These are phyloP conservation scores for Bambusicola thoracicus DNA, from an alignment of 2,113 vertebrate species.

Conservation along the genomic window DNA sequence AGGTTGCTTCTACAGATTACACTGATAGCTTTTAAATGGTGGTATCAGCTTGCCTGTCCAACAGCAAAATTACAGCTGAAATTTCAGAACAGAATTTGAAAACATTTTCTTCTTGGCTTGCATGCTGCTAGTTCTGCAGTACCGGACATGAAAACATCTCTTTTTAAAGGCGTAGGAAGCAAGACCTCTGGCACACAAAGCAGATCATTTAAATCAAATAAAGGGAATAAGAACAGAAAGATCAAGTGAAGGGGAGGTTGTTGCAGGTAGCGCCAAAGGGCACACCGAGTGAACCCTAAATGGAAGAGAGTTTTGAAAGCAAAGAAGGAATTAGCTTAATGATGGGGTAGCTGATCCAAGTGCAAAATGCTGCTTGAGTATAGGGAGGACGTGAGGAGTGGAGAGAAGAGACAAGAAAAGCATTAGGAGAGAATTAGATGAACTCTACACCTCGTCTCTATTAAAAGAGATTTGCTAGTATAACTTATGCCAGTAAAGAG, in stretches of 20 bases:
- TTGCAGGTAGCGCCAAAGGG: neutral
- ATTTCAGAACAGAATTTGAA: slow-evolving; percentile 18
- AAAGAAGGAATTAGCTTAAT: slow-evolving; percentile 15
- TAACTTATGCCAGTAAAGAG: neutral
- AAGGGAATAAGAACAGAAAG: neutral
- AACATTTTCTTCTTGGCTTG: neutral
- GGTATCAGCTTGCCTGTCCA: neutral
- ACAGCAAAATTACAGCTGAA: neutral
- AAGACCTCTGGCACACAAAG: neutral
- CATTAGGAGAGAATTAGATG: neutral
- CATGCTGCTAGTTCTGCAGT: neutral
- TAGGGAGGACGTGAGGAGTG: neutral
- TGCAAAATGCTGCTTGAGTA: neutral
- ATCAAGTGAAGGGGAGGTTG: neutral
- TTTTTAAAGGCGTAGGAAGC: neutral
- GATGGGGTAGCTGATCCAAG: neutral
- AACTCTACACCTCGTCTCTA: neutral
- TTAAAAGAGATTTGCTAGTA: neutral
- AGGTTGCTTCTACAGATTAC: neutral
- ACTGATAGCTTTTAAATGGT: neutral
- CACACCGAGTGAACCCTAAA: neutral
- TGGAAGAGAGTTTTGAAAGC: slow-evolving; percentile 16
- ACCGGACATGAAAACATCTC: neutral
- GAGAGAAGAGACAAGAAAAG: neutral
- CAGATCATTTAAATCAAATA: neutral